These are phyloP conservation scores for Drosophila guanche DNA, from an alignment of 1,140 invertebrate genomes.

Conservation along the genomic window DNA sequence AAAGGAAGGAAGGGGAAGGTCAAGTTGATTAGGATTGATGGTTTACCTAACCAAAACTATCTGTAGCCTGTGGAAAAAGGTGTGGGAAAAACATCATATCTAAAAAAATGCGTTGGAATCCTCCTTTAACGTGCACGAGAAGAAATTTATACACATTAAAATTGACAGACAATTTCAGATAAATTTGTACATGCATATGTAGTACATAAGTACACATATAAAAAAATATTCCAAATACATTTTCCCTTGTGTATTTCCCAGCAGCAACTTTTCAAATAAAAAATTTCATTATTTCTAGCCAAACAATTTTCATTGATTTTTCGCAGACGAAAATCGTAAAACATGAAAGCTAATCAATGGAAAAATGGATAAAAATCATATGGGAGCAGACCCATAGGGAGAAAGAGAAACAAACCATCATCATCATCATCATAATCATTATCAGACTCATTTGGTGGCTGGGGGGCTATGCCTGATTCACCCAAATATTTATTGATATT, in stretches of 20 bases:
- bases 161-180: too few relatives aligned
- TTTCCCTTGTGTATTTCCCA: neutral
- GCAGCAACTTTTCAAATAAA: conserved; percentile 10
- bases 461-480: conserved; percentile 10
- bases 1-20: conserved; percentile 20
- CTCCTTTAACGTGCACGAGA: too few relatives aligned
- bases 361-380: conserved; percentile 18
- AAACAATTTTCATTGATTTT: conserved; percentile 41
- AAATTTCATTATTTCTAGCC: conserved; percentile 20
- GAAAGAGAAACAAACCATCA: neutral
- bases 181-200: neutral
- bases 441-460: neutral
- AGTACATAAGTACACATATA: too few relatives aligned
- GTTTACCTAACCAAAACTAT: neutral
- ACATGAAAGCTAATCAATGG: conserved; percentile 49
- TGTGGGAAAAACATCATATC: too few relatives aligned
- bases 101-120: too few relatives aligned
- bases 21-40: conserved; percentile 39
- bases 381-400: conserved; percentile 10
- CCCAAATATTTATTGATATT: conserved; percentile 71
- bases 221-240: too few relatives aligned
- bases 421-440: conserved; percentile 22
- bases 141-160: too few relatives aligned
- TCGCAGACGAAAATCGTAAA: conserved; percentile 25
- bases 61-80: neutral